Evolutionary conservation across 2,113 vertebrate species (phyloP).

Genomic region (Pipa parva): DNA sequence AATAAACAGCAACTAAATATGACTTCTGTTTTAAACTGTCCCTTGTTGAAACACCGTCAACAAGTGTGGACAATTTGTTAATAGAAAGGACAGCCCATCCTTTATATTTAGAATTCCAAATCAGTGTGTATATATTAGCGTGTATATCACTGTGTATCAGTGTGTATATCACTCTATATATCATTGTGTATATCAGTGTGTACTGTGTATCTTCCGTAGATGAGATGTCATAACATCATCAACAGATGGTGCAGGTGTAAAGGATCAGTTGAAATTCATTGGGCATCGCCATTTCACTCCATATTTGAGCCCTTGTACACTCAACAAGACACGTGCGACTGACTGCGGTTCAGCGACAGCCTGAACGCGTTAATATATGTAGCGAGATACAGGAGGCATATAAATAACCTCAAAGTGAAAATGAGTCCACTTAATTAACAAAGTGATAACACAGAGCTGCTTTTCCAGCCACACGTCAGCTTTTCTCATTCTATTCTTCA

Average conservation of each 20-base stretch:
- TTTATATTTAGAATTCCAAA: conserved; percentile 17
- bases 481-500: conserved; percentile 43
- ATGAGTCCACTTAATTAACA: conserved; percentile 54
- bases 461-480: conserved; percentile 52
- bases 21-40: too few species aligned
- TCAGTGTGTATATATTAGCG: background rate
- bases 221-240: conserved; percentile 32
- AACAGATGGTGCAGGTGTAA: conserved; percentile 17
- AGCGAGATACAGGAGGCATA: conserved; percentile 55
- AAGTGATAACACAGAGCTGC: conserved; percentile 49
- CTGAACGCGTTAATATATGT: conserved; percentile 54
- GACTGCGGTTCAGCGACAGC: conserved; percentile 46
- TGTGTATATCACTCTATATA: too few species aligned
- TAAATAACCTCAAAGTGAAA: conserved; percentile 59
- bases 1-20: too few species aligned
- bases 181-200: conserved; percentile 15
- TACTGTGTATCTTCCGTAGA: conserved; percentile 23
- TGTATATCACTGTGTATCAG: too few species aligned
- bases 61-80: background rate
- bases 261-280: conserved; percentile 26
- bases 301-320: background rate
- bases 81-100: background rate
- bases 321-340: conserved; percentile 42
- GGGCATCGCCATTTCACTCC: background rate
- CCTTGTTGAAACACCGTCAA: too few species aligned